Evolutionary conservation across 1,140 invertebrate species (phyloP), one percentile per base, ranked within the genome.

Genomic region (Tribolium castaneum): DNA sequence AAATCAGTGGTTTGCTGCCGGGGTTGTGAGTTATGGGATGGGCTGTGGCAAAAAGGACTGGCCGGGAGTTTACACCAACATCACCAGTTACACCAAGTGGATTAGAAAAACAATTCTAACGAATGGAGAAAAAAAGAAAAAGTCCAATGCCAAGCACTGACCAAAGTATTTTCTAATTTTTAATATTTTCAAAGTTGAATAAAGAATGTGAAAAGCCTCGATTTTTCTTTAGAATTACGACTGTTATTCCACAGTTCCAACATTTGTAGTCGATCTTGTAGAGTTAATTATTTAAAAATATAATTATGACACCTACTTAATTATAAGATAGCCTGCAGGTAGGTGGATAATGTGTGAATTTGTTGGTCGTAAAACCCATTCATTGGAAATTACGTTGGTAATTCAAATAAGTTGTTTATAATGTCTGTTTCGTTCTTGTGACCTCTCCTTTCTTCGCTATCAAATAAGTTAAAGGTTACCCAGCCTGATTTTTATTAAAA

Each of bases 1-100:
- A 39, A 75, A 34, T 2, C 25, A 56, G 0, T 84, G 83, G 81
- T 86, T 80, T 71, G 83, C 83, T 39, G 81, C 83, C n/a, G 92
- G 92, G 5, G 85, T 92, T 3, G 90, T 92, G 4, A 92, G 90
- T 80, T 92, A 90, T 83, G 91, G 92, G 5, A 86, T 89, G 0
- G 86, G 86, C 0, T 92, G 92, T 82, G 91, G 90, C 0, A 78
- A 85, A 1, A 83, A 87, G 30, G 87, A 88, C 66, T 85, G 89
- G 12, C 91, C 91, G 0, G 91, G 90, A 1, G 88, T 93, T 4
- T 92, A 93, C 80, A 92, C 91, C 1, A 90, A 88, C 79, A 88
- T 92, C 4, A 86, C 84, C 54, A 82, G 87, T 59, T 92, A 91
- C 77, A 70, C 88, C 9, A 81, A 87, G 2, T 92, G 91, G 91